Percentiles rank a stretch among this genome's conserved stretches.
Conservation (phyloP, 2,888 invertebrate genomes). For the Andrena dorsata region DNA sequence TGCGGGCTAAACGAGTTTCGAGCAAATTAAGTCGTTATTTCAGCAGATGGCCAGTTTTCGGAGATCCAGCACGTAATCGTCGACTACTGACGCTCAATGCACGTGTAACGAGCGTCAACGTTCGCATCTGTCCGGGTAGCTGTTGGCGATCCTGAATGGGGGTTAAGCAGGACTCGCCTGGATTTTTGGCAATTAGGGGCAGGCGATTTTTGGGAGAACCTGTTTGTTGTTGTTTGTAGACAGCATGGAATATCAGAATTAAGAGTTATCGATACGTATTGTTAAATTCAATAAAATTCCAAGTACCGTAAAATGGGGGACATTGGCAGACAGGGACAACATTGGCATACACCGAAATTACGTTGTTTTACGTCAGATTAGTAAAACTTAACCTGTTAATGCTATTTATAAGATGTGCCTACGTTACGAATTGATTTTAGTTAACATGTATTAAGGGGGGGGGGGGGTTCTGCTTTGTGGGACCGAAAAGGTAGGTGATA, state of each 20-base stretch:
- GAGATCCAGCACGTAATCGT: conserved; percentile 69
- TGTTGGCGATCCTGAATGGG: conserved; percentile 18
- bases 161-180: neutral
- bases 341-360: too few species aligned
- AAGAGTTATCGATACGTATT: neutral
- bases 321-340: too few species aligned
- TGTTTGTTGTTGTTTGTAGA: neutral
- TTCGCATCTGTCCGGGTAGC: conserved; percentile 61
- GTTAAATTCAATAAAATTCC: too few species aligned
- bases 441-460: too few species aligned
- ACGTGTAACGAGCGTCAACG: conserved; percentile 57
- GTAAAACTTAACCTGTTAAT: too few species aligned
- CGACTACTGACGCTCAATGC: conserved; percentile 34
- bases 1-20: conserved; percentile 69
- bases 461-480: too few species aligned
- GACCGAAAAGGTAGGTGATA: too few species aligned
- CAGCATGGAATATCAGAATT: neutral
- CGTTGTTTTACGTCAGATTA: too few species aligned
- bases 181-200: neutral
- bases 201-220: neutral
- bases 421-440: too few species aligned
- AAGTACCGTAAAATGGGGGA: too few species aligned
- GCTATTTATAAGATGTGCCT: too few species aligned
- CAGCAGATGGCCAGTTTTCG: conserved; percentile 80
- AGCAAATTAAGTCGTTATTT: conserved; percentile 83